Base-by-base conservation (phyloP, 1,140 invertebrate species). In the Neomicropteryx cornuta region DNA sequence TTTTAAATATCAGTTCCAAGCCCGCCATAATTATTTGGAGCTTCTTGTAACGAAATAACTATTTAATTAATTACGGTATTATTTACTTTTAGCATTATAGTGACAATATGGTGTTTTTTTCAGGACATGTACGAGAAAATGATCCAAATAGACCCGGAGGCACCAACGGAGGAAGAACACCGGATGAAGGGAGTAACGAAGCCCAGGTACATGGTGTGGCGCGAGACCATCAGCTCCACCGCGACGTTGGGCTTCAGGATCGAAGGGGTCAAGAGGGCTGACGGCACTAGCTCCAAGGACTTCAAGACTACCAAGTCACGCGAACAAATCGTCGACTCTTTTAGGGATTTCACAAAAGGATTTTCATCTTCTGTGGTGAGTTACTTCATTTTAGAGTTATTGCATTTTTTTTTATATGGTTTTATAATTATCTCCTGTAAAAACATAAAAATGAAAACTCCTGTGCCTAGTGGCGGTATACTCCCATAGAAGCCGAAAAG, bases 111-210 rank as follows among this genome's bases (percentile, higher is more conserved):
- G n/a, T n/a, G 11, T 45, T 39, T 36, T 33, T 68, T 72, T 21
- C 52, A 77, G 75, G 94, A 98, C 62, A 94, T 98, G 85, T 98
- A 95, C 61, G 87, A 97, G 47, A 97, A 98, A 69, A 97, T 98
- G 93, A 82, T 94, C 39, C 87, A 94, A 58, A 87, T 97, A 36
- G 93, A 97, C 56, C 77, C 83, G 16, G 70, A 71, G 43, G 93
- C 92, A 4, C 93, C 93, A 5, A 92, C 82, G 10, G 79, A 83
- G 37, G 91, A 97, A 56, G 93, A 97, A 62, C 81, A 89, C 45
- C 67, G 77, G 37, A 65, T 87, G 40, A 84, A 88, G 64, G 93
- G 87, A 18, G 87, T 97, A 1, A 96, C 90, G 1, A 97, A 96
- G 63, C 89, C 90, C 0, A 71, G 93, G 33, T 97, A 96, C 57